Conservation (phyloP, 2,113 vertebrate genomes). For the Channa maculata region DNA sequence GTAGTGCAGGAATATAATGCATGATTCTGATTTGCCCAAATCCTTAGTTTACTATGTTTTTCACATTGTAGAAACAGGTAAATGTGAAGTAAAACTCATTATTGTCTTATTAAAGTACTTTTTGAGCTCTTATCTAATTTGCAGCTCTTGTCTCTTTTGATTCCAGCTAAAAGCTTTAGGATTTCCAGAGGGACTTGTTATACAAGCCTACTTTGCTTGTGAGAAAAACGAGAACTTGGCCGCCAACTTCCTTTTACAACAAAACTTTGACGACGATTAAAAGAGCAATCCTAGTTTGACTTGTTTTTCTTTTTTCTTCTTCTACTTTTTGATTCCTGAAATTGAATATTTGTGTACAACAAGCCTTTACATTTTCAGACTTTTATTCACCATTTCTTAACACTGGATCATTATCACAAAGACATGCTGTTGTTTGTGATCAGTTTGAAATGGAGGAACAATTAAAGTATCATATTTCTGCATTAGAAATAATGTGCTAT, state of each 20-base stretch:
- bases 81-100: background rate
- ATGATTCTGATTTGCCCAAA: background rate
- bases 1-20: background rate
- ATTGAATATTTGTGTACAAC: constrained; percentile 69
- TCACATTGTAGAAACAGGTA: background rate
- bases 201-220: constrained; percentile 97
- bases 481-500: constrained; percentile 81
- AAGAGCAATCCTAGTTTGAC: constrained; percentile 77
- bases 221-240: constrained; percentile 99
- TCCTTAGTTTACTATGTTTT: background rate
- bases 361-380: constrained; percentile 77
- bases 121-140: constrained; percentile 23
- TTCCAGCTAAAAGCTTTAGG: constrained; percentile 95
- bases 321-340: constrained; percentile 67
- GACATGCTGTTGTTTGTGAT: constrained; percentile 69
- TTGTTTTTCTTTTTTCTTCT: constrained; percentile 48
- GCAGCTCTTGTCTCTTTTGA: constrained; percentile 3
- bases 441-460: constrained; percentile 74
- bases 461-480: constrained; percentile 74
- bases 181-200: constrained; percentile 98
- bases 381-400: constrained; percentile 75
- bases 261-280: constrained; percentile 97
- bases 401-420: constrained; percentile 83
- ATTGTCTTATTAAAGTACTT: background rate
- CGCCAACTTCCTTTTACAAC: constrained; percentile 98